A percentile compares a stretch with the other conserved stretches of the same genome.
phyloP scores from a whole-genome alignment of 2,113 vertebrate species.

The Corythoichthys intestinalis region DNA sequence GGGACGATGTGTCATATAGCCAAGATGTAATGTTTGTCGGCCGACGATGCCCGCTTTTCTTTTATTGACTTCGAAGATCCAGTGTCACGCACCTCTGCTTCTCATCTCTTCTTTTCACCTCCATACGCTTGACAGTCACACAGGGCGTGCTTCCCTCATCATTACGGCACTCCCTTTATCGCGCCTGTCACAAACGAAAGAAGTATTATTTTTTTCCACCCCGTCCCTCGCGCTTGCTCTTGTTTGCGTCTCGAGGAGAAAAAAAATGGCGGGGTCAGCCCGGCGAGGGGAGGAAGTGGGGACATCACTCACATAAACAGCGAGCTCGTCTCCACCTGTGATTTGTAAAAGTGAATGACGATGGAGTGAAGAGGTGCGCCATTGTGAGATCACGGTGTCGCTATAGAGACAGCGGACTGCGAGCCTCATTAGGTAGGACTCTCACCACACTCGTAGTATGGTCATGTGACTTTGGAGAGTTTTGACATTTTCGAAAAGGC shows the following conservation, averaged over 20 bases:
- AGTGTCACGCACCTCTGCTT: slow-evolving; percentile 25
- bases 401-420: slow-evolving; percentile 63
- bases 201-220: slow-evolving; percentile 32
- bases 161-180: slow-evolving; percentile 45
- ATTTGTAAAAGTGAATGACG: slow-evolving; percentile 39
- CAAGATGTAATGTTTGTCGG: slow-evolving; percentile 29
- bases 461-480: slow-evolving; percentile 54
- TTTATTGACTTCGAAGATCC: slow-evolving; percentile 40
- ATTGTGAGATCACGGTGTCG: slow-evolving; percentile 42
- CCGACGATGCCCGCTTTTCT: slow-evolving; percentile 20
- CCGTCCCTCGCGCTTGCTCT: slow-evolving; percentile 25
- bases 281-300: slow-evolving; percentile 12
- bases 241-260: slow-evolving; percentile 40
- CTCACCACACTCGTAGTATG: slow-evolving; percentile 49
- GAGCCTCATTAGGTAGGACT: slow-evolving; percentile 69
- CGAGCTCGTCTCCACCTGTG: slow-evolving; percentile 25
- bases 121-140: slow-evolving; percentile 38
- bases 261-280: neutral
- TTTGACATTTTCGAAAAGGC: no score
- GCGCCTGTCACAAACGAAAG: slow-evolving; percentile 46
- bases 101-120: slow-evolving; percentile 46
- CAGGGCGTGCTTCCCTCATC: slow-evolving; percentile 30
- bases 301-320: slow-evolving; percentile 23
- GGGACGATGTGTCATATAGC: slow-evolving; percentile 31
- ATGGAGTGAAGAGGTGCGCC: slow-evolving; percentile 30